Percentiles rank a stretch among this genome's conserved stretches.
Conservation (phyloP, 2,888 invertebrate genomes). For the Diplolepis rosae region DNA sequence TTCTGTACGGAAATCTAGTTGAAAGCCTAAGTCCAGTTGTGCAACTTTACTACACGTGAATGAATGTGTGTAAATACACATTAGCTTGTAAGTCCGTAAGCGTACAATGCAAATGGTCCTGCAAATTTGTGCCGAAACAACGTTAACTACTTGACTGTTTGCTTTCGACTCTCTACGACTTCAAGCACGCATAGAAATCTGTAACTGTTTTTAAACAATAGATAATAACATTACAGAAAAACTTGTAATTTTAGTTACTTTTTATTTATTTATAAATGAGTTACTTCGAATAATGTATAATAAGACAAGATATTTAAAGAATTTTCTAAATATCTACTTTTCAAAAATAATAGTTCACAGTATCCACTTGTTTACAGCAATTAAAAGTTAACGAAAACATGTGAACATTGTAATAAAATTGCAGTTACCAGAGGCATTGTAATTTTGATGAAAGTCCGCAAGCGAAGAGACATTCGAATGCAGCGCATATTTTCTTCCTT, state of each 20-base stretch:
- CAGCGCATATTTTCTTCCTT: neutral
- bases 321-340: no score
- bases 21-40: neutral
- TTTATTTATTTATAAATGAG: no score
- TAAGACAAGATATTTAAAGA: no score
- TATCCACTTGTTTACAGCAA: no score
- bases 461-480: neutral
- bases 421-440: neutral
- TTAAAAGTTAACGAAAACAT: no score
- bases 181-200: neutral
- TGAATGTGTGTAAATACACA: neutral
- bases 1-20: neutral
- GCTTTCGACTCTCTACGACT: neutral
- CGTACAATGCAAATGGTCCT: neutral
- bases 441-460: neutral
- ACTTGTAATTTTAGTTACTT: no score
- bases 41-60: neutral
- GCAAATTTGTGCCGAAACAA: neutral
- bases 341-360: no score
- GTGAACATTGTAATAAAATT: neutral
- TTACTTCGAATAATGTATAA: no score
- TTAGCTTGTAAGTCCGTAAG: neutral
- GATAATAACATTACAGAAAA: no score
- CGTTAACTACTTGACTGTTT: neutral
- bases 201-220: neutral